Evolutionary conservation across 2,113 vertebrate genomes (phyloP).

Genomic region (Gymnorhina tibicen): DNA sequence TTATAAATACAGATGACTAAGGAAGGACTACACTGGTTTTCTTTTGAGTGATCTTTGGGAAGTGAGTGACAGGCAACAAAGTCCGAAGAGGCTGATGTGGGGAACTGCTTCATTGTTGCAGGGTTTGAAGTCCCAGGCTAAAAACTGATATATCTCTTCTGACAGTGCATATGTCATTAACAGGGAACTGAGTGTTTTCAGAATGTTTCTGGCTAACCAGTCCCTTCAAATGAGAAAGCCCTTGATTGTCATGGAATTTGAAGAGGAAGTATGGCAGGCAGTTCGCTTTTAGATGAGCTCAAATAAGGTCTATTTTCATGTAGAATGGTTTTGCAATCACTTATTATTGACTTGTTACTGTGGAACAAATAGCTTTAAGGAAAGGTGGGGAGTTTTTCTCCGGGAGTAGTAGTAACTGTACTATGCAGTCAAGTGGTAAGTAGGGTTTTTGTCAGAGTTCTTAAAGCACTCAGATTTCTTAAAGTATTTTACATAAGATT

Average conservation of each 20-base stretch:
- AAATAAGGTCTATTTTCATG: background rate
- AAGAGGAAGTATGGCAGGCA: background rate
- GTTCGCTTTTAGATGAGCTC: background rate
- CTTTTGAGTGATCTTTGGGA: background rate
- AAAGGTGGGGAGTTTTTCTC: background rate
- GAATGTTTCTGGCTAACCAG: background rate
- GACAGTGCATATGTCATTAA: constrained; percentile 10
- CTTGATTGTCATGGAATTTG: background rate
- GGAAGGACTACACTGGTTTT: background rate
- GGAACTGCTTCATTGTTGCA: background rate
- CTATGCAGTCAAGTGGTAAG: background rate
- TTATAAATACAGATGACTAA: background rate
- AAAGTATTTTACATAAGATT: background rate
- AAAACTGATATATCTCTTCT: constrained; percentile 11
- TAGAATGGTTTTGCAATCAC: background rate
- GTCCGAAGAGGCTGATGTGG: background rate
- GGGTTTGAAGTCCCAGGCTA: background rate
- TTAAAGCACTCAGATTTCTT: background rate
- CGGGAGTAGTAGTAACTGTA: background rate
- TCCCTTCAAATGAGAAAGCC: background rate
- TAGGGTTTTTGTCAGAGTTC: background rate
- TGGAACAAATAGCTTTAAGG: background rate
- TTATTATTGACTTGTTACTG: background rate
- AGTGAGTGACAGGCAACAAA: background rate
- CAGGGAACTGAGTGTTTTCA: background rate